Evolutionary conservation across 2,888 invertebrate species (phyloP).

Genomic region (Drosophila barbarae): DNA sequence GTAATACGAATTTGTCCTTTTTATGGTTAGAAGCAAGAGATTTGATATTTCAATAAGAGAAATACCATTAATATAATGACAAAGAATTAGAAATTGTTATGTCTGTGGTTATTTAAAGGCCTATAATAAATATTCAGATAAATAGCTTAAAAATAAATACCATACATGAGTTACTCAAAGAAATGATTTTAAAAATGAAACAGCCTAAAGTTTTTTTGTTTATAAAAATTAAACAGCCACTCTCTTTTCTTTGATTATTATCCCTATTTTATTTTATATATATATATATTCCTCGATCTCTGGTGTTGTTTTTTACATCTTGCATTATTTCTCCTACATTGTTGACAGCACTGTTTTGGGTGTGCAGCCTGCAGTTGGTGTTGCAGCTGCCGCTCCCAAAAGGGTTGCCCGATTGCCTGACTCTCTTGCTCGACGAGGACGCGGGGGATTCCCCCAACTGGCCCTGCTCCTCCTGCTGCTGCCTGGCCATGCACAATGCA

Average conservation of each 20-base stretch:
- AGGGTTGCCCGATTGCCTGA: constrained; percentile 40
- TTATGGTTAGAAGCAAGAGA: not conserved
- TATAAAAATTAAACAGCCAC: not conserved
- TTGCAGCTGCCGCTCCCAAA: constrained; percentile 26
- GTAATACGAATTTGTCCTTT: not conserved
- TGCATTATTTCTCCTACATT: not conserved
- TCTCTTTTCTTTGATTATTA: not conserved
- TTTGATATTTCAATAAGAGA: not conserved
- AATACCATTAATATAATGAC: not conserved
- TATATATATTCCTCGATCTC: not conserved
- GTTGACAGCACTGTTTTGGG: not conserved
- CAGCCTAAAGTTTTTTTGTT: not conserved
- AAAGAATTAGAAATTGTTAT: not conserved
- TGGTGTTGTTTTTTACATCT: not conserved
- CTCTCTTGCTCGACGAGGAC: constrained; percentile 22
- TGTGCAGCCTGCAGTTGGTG: constrained; percentile 14
- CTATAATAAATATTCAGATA: not conserved
- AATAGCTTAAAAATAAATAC: not conserved
- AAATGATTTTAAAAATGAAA: not conserved
- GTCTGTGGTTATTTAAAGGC: not conserved
- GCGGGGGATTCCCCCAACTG: constrained; percentile 31
- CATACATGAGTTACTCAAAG: not conserved
- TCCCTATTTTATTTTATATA: not conserved
- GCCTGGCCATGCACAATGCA: constrained; percentile 73
- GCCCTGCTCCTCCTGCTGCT: constrained; percentile 23